Evolutionary conservation across 2,888 invertebrate species (phyloP).

Genomic region (Onthophagus sagittarius): DNA sequence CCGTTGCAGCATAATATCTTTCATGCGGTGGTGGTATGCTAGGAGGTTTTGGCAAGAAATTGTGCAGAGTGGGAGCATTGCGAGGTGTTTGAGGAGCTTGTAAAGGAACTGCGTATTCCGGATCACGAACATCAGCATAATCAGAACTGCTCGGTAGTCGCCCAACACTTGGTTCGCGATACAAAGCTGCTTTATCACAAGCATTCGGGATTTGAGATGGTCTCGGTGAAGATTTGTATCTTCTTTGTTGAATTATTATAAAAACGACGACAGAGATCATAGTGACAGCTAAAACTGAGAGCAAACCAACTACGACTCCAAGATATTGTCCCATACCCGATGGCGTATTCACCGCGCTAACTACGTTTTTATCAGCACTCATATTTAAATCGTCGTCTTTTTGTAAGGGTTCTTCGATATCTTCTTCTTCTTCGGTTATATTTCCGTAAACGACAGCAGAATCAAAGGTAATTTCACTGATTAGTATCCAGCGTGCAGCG

Average conservation of each 20-base stretch:
- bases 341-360: constrained; percentile 43
- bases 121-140: constrained; percentile 53
- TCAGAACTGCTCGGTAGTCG: constrained; percentile 40
- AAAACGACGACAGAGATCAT: constrained; percentile 44
- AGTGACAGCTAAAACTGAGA: constrained; percentile 43
- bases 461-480: constrained; percentile 85
- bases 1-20: constrained; percentile 69
- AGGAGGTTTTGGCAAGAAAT: constrained; percentile 59
- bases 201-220: constrained; percentile 42
- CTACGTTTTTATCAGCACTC: constrained; percentile 39
- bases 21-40: constrained; percentile 65
- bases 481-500: constrained; percentile 81
- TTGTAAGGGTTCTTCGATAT: constrained; percentile 32
- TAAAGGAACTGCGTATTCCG: constrained; percentile 64
- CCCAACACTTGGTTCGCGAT: constrained; percentile 44
- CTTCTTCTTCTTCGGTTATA: constrained; percentile 43
- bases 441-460: constrained; percentile 52
- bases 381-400: constrained; percentile 37
- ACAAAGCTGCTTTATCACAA: constrained; percentile 46
- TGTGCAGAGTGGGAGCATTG: constrained; percentile 53
- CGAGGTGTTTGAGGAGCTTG: constrained; percentile 51
- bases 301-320: constrained; percentile 45
- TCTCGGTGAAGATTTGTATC: constrained; percentile 41
- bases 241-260: constrained; percentile 44
- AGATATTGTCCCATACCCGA: constrained; percentile 44